A percentile compares a stretch with the other conserved stretches of the same genome.
Conservation (phyloP, 2,888 invertebrate species). For the Cryptus armator region DNA sequence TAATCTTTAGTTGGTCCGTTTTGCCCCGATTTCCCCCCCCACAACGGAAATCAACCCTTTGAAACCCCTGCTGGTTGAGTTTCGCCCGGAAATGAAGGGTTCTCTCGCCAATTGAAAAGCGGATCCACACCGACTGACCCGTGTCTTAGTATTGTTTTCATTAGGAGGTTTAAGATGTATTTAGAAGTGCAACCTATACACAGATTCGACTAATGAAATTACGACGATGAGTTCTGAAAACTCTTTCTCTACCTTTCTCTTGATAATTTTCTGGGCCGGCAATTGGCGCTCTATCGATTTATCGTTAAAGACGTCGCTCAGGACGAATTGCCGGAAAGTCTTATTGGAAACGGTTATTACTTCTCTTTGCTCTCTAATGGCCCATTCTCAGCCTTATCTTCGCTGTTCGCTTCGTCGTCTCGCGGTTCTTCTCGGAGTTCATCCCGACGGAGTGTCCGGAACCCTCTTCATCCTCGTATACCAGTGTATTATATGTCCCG, state of each 20-base stretch:
- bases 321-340: slow-evolving; percentile 40
- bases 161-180: background rate
- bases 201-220: slow-evolving; percentile 37
- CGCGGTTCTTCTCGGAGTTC: background rate
- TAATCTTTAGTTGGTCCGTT: too few species aligned
- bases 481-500: background rate
- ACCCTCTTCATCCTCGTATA: background rate
- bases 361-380: slow-evolving; percentile 37
- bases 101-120: slow-evolving; percentile 6
- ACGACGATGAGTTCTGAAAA: slow-evolving; percentile 19
- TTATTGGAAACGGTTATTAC: slow-evolving; percentile 63
- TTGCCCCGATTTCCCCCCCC: too few species aligned
- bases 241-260: background rate
- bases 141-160: background rate
- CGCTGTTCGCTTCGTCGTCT: background rate
- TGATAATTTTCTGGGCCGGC: background rate
- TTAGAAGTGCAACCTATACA: background rate
- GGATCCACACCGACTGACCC: background rate
- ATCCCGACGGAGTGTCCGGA: background rate
- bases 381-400: slow-evolving; percentile 10
- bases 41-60: background rate
- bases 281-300: slow-evolving; percentile 57
- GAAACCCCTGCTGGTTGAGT: background rate
- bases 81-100: slow-evolving; percentile 11
- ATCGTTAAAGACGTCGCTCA: slow-evolving; percentile 28